A percentile compares a stretch with the other conserved stretches of the same genome.
Evolutionary conservation across 2,888 invertebrate genomes (phyloP).

Genomic region (Platypus cylindrus): DNA sequence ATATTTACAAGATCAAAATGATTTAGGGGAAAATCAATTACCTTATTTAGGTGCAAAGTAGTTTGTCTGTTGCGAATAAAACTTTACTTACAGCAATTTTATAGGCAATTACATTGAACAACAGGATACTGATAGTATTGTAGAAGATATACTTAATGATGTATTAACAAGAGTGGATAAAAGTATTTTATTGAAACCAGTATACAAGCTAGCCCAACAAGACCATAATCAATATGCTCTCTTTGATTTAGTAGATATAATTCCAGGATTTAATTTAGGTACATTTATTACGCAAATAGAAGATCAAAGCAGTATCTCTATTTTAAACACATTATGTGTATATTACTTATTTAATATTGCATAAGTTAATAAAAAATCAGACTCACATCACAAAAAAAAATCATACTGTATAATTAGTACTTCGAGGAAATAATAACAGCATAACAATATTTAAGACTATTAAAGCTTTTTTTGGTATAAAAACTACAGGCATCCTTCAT

Average conservation of each 20-base stretch:
- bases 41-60: not conserved
- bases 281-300: too few relatives aligned
- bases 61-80: not conserved
- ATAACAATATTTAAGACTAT: too few relatives aligned
- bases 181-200: slow-evolving; percentile 21
- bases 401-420: not conserved
- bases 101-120: too few relatives aligned
- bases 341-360: too few relatives aligned
- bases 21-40: slow-evolving; percentile 13
- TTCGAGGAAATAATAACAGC: too few relatives aligned
- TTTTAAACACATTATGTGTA: too few relatives aligned
- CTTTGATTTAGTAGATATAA: slow-evolving; percentile 21
- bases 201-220: slow-evolving; percentile 20
- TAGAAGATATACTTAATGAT: slow-evolving; percentile 21
- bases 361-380: too few relatives aligned
- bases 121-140: slow-evolving; percentile 1
- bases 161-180: slow-evolving; percentile 23
- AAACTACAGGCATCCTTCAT: too few relatives aligned
- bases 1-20: slow-evolving; percentile 18
- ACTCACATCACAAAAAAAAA: too few relatives aligned
- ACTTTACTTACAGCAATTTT: too few relatives aligned
- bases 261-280: slow-evolving; percentile 28
- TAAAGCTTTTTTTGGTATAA: too few relatives aligned
- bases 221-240: slow-evolving; percentile 27
- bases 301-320: too few relatives aligned